Evolutionary conservation across 1,140 invertebrate genomes (phyloP), one percentile per base, ranked within the genome.

Genomic region (Cyphomyrmex costatus): DNA sequence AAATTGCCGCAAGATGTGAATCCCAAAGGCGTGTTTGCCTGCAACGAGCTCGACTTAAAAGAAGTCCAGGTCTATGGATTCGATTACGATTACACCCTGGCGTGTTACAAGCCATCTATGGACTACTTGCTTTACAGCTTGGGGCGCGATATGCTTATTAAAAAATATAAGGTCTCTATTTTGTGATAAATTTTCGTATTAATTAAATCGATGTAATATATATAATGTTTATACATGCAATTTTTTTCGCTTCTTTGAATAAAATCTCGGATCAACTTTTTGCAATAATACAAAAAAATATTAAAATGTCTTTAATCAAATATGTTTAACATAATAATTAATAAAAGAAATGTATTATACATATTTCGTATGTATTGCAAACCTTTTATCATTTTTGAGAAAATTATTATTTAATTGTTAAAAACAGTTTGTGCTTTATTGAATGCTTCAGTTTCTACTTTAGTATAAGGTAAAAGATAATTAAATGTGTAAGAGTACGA

Each of bases 61-160:
- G 98, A 99, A 93, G 98, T 99, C 51, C 96, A 98, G 92, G 98
- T 99, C 1, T 99, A 99, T 96, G 99, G 99, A 21, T 99, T 99
- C 96, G 99, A 99, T 96, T 99, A 99, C 96, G 99, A 99, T 94
- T 99, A 99, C 93, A 99, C 99, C 0, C 94, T 99, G 86, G 99
- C 99, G n/a, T 98, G 98, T 92, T 99, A 99, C 94, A 99, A 98
- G 92, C 97, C 98, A 24, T 96, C 97, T 53, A 95, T 99, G 93
- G 98, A 99, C 94, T 96, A 97, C 92, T 95, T 99, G n/a, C 96
- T 99, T 7, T 99, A 99, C 94, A 97, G 98, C 92, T 96, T 99
- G 56, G 99, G 98, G 8, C 96, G 97, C 88, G 97, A 99, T 91
- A 97, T 97, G 93, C 96, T 99, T 0, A 97, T 99, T 70, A 96